phyloP scores from a whole-genome alignment of 2,113 vertebrate species.

The Charadrius vociferus region DNA sequence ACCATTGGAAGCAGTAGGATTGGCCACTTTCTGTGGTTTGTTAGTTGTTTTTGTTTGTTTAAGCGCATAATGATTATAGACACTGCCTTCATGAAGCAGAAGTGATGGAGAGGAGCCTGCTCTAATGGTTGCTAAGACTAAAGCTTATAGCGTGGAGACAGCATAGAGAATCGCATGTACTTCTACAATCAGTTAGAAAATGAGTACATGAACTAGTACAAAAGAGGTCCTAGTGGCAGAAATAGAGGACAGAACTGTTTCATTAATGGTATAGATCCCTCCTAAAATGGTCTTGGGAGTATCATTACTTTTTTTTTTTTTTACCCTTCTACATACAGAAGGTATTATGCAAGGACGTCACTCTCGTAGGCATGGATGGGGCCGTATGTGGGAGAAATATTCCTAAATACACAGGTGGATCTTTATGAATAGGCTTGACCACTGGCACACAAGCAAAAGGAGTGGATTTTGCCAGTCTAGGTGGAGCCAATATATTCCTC shows the following conservation, averaged over 20 bases:
- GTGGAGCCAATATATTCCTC: background rate
- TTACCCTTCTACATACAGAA: background rate
- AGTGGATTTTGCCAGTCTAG: background rate
- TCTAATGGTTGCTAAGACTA: background rate
- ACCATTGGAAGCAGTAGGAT: background rate
- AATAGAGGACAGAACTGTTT: background rate
- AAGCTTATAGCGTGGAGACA: background rate
- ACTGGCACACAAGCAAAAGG: background rate
- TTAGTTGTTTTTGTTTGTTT: background rate
- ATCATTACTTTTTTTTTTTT: background rate
- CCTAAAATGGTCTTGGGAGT: background rate
- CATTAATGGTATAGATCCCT: background rate
- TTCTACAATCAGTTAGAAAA: background rate
- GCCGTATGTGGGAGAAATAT: background rate
- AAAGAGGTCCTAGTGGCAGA: background rate
- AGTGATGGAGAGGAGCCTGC: background rate
- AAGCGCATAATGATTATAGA: background rate
- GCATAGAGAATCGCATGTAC: background rate
- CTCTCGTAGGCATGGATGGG: background rate
- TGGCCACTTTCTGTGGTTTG: background rate
- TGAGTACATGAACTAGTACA: background rate
- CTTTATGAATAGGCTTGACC: background rate
- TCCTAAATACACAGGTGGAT: background rate
- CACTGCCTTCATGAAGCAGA: background rate
- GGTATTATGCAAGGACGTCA: background rate